Base-by-base conservation (phyloP, 1,140 invertebrate species). In the Euglossa dilemma region DNA sequence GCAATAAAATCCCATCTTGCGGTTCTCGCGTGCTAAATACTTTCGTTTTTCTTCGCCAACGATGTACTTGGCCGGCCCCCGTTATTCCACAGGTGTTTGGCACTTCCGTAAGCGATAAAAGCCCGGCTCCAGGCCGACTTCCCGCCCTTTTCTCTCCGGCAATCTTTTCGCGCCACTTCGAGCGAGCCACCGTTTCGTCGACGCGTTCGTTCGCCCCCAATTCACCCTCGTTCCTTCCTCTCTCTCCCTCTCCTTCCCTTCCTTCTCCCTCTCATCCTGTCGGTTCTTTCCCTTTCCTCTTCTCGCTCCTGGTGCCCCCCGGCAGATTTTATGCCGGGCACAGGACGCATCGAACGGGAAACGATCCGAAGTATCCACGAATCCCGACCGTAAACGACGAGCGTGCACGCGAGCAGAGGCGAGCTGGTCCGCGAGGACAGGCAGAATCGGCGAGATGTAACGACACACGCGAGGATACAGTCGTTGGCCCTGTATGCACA, bases 31-130 rank as follows among this genome's bases (percentile, higher is more conserved):
- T 81, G 90, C 83, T 90, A 91, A 91, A 91, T 91, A 86, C 89
- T 87, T 91, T 92, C 92, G 91, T 94, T 93, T 93, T 93, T 92
- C 91, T 93, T 93, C 90, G 87, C 89, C 91, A 92, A 92, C 92
- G 91, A 91, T 93, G 91, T 92, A 93, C 93, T 93, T 93, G 92
- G 92, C 89, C 91, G 91, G 90, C 92, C 59, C 54, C 92, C 91
- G 92, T 93, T 93, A 94, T 93, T 94, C 93, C 93, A 94, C 93
- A 94, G 93, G 93, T 94, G 93, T 94, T 93, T 94, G 93, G 92
- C 92, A 93, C 93, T 94, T 93, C 93, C 92, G 93, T 94, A 91
- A 94, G 92, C 93, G 93, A 94, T 93, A 93, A 93, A 94, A 93
- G 92, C 93, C 66, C 83, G 87, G 92, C 91, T 92, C 92, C 92